A percentile compares a stretch with the other conserved stretches of the same genome.
Evolutionary conservation across 2,797 vertebrate genomes (phyloP).

Genomic region (Choloepus didactylus): DNA sequence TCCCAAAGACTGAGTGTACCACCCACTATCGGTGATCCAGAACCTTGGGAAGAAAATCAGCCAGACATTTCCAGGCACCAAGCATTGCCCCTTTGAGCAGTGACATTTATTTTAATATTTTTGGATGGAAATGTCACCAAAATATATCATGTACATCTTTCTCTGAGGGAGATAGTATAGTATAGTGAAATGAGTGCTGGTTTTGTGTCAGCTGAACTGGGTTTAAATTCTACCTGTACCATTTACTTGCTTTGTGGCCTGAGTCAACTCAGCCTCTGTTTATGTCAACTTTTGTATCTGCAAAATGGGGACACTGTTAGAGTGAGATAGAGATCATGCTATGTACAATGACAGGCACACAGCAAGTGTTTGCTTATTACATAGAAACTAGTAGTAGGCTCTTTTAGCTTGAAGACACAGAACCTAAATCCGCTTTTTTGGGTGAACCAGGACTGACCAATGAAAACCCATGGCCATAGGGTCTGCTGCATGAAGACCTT

Average conservation of each 20-base stretch:
- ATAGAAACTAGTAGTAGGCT: background rate
- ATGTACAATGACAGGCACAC: accelerated
- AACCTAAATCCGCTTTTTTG: background rate
- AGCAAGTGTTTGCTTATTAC: background rate
- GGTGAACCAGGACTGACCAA: background rate
- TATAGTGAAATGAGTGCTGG: background rate
- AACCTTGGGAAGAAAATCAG: constrained; percentile 46
- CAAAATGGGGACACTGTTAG: background rate
- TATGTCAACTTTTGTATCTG: background rate
- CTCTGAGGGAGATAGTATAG: background rate
- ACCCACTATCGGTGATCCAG: constrained; percentile 46
- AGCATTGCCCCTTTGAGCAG: constrained; percentile 65
- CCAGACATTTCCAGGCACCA: constrained; percentile 65
- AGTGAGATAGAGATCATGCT: background rate
- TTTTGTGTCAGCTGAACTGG: background rate
- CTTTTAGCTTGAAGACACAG: background rate
- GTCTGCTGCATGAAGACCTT: accelerated
- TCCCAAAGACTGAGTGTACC: background rate
- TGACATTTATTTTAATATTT: constrained; percentile 79
- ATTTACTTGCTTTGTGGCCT: background rate
- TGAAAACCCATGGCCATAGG: background rate
- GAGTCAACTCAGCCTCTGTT: background rate
- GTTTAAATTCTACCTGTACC: background rate
- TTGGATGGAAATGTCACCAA: constrained; percentile 71
- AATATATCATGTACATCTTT: constrained; percentile 45